Evolutionary conservation across 1,140 invertebrate species (phyloP), one percentile per base, ranked within the genome.

Genomic region (Cyphomyrmex costatus): DNA sequence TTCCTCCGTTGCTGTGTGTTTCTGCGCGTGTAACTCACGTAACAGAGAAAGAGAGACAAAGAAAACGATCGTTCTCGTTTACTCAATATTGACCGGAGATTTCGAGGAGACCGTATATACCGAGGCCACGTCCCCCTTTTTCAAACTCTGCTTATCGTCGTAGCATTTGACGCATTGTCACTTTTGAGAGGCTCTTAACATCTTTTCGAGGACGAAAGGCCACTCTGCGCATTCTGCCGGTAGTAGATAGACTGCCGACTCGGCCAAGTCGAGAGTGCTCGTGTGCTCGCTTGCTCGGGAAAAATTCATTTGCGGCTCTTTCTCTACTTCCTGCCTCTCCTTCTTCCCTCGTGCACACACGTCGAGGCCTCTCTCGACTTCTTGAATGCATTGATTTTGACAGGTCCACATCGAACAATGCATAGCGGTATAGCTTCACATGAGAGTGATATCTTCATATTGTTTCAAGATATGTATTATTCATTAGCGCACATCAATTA

Each of bases 231-330:
- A 91, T 90, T 65, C 24, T 66, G n/a, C 49, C 10, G 33, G 30
- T 68, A 66, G 61, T 51, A 73, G 79, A 89, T 82, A 92, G 90
- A 89, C 92, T 92, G 90, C 84, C 90, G 83, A 83, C 79, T 91
- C 89, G 88, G 90, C 78, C 90, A 83, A 83, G 85, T 92, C 88
- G 88, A 94, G 93, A 61, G 80, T 82, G 85, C 93, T 94, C 78
- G 89, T 93, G 88, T 86, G 92, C 93, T 94, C 92, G 92, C 93
- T 92, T 93, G 92, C 92, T 92, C 88, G 91, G 92, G 92, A 93
- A 94, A 93, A 94, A 94, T 94, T 94, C 92, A 94, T 94, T 94
- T 93, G 91, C 92, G 86, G 71, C 88, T 83, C 85, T 74, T 56
- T 86, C 83, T 66, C 73, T 80, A 74, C 77, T 84, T 58, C 19